Evolutionary conservation across 1,140 invertebrate genomes (phyloP), one percentile per base, ranked within the genome.

Genomic region (Lepidostoma basale): DNA sequence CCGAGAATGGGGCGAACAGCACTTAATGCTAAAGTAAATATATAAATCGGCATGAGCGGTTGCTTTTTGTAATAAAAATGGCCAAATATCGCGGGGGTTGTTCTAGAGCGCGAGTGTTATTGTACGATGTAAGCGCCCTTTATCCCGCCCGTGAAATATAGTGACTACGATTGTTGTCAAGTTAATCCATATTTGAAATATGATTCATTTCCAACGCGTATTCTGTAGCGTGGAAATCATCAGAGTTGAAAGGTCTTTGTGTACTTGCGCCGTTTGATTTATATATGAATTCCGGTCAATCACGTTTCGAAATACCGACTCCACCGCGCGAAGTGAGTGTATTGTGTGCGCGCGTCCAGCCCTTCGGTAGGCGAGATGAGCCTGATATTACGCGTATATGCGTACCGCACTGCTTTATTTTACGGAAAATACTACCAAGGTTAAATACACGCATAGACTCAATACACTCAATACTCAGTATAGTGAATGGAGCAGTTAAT

Each of bases 21-120:
- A 71, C 69, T 71, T 71, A 71, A 71, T 71, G 52, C 52, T 58
- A 63, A 67, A 71, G 66, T 67, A 71, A 71, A 71, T 67, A 71
- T 71, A 68, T 71, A 65, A 71, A 71, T 67, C 66, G 67, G 64
- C 64, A 67, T 56, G 64, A 67, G 60, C 45, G 63, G 47, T 44
- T 64, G 64, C 69, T 62, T 67, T 70, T 62, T 63, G 52, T 66
- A 64, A 71, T 71, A 70, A 71, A 69, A 70, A 67, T 59, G 39
- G 58, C 22, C 23, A 23, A 62, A 62, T n/a, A 44, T 44, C 2
- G 25, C 58, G 36, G 23, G 58, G 58, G 58, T 26, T 23, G 54
- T 36, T 28, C 49, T 28, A n/a, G n/a, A 28, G 1, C 42, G 22
- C 6, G 3, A 22, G 20, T 1, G 23, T 47, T 22, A 5, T 22